Evolutionary conservation across 92 coral and sea anemone species (phyloP).

Genomic region (Siderastrea radians): DNA sequence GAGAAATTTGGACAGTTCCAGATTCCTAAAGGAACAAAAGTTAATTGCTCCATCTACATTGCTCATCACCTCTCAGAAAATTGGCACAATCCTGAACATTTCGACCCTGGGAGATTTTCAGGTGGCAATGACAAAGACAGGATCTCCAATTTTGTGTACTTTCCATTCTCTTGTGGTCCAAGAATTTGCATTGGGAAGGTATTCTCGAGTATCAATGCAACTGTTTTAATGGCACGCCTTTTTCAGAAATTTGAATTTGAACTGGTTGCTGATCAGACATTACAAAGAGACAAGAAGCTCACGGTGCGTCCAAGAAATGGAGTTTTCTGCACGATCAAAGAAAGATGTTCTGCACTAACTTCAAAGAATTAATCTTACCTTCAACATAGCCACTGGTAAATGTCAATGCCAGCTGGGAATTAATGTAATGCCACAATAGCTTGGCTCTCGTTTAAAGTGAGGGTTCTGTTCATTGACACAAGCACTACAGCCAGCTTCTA

Average conservation of each 20-base stretch:
- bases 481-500: too few relatives aligned
- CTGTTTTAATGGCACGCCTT: constrained; percentile 78
- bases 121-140: background rate
- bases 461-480: too few relatives aligned
- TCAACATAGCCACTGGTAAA: too few relatives aligned
- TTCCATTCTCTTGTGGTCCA: constrained; percentile 91
- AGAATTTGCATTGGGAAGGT: constrained; percentile 85
- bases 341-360: background rate
- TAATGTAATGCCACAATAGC: too few relatives aligned
- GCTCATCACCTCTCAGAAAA: constrained; percentile 57
- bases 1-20: constrained; percentile 67
- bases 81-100: constrained; percentile 77
- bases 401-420: too few relatives aligned
- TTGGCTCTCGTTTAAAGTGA: too few relatives aligned
- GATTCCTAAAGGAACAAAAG: constrained; percentile 61
- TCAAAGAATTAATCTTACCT: too few relatives aligned
- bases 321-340: constrained; percentile 63
- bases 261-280: constrained; percentile 55
- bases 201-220: constrained; percentile 79
- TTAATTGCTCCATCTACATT: constrained; percentile 20
- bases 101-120: constrained; percentile 80
- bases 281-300: constrained; percentile 52
- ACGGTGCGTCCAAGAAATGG: constrained; percentile 78
- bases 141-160: constrained; percentile 66
- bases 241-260: constrained; percentile 72